Evolutionary conservation across 2,797 vertebrate species (phyloP).

Genomic region (Hipposideros larvatus): DNA sequence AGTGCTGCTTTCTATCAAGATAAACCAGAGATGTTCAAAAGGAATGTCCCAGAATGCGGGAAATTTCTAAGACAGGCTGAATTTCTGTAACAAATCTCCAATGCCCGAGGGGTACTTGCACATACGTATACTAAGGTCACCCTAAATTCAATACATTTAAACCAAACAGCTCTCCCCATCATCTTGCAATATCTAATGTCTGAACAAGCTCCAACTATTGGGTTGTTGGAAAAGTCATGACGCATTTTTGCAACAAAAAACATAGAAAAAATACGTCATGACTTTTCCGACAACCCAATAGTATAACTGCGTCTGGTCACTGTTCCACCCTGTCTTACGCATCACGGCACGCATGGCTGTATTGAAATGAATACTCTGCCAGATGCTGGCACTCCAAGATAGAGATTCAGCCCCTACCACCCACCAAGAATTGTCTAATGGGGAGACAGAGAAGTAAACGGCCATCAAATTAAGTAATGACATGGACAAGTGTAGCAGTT

Average conservation of each 20-base stretch:
- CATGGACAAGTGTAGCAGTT: background rate
- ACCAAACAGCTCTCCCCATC: background rate
- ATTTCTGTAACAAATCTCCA: background rate
- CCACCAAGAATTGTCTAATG: background rate
- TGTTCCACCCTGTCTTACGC: background rate
- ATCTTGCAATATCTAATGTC: background rate
- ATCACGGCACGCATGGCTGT: background rate
- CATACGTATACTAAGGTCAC: background rate
- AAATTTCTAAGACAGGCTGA: background rate
- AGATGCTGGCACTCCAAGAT: background rate
- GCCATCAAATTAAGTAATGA: background rate
- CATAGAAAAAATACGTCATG: too few species aligned
- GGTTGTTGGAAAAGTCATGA: too few species aligned
- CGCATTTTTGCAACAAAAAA: too few species aligned
- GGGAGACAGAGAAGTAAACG: background rate
- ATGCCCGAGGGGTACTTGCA: background rate
- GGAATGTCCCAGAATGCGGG: background rate
- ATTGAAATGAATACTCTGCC: background rate
- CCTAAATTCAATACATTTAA: background rate
- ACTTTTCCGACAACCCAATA: too few species aligned
- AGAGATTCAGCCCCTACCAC: background rate
- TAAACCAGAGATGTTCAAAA: background rate
- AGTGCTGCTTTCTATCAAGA: background rate
- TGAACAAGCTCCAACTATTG: background rate
- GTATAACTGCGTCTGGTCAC: background rate